phyloP scores from a whole-genome alignment of 2,797 vertebrate species.

The Psittacula echo region DNA sequence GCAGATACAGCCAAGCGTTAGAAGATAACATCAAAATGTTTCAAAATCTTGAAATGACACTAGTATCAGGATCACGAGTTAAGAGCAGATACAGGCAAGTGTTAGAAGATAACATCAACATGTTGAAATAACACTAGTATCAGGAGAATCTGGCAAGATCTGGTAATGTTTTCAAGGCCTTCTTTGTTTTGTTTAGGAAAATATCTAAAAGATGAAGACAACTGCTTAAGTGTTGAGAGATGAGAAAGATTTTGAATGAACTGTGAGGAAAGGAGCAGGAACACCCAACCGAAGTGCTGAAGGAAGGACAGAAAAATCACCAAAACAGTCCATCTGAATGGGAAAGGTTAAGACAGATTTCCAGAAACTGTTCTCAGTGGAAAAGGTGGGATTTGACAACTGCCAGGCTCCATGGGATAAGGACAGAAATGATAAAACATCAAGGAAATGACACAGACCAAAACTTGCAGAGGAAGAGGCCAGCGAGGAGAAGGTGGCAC shows the following conservation, averaged over 20 bases:
- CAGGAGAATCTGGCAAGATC: not conserved
- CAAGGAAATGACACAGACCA: not conserved
- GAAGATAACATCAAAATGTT: not conserved
- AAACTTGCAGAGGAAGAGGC: not conserved
- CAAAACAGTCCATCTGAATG: not conserved
- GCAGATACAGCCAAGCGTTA: not conserved
- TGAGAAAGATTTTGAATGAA: not conserved
- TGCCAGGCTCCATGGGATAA: not conserved
- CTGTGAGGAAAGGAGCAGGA: not conserved
- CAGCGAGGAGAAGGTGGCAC: fast-evolving
- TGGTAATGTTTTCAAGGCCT: not conserved
- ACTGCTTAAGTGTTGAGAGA: not conserved
- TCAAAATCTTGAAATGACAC: not conserved
- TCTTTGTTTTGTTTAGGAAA: not conserved
- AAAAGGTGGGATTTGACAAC: not conserved
- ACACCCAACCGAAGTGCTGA: not conserved
- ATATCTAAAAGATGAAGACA: not conserved
- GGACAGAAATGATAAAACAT: not conserved
- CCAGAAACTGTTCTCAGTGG: not conserved
- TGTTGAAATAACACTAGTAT: not conserved
- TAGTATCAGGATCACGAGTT: fast-evolving
- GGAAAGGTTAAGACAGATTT: not conserved
- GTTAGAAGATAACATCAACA: not conserved
- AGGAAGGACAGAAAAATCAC: not conserved
- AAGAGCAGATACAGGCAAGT: not conserved